A percentile compares a stretch with the other conserved stretches of the same genome.
These are phyloP conservation scores for Alligator sinensis DNA, from an alignment of 2,113 vertebrate genomes.

Conservation along the genomic window DNA sequence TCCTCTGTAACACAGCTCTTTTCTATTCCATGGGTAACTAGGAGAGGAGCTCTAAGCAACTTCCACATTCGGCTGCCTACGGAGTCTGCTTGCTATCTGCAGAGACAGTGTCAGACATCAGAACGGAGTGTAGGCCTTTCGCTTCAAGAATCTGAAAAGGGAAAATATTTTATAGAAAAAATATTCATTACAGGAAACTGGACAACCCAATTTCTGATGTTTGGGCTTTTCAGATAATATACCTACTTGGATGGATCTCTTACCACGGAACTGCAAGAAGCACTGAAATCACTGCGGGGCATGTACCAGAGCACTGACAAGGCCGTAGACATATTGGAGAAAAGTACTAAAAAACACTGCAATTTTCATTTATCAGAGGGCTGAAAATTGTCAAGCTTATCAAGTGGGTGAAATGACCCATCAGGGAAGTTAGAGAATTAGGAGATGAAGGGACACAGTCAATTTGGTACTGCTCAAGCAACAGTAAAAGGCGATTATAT, in stretches of 20 bases:
- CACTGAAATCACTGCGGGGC: neutral
- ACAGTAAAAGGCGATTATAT: neutral
- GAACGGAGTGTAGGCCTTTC: neutral
- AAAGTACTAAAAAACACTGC: constrained; percentile 36
- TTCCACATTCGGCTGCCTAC: neutral
- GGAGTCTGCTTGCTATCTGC: neutral
- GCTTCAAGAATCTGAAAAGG: constrained; percentile 25
- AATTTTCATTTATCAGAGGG: constrained; percentile 41
- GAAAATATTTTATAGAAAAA: neutral
- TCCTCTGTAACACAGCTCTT: constrained; percentile 15
- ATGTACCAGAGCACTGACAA: constrained; percentile 26
- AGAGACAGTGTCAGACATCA: constrained; percentile 19
- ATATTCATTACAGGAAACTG: constrained; percentile 60
- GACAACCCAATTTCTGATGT: constrained; percentile 23
- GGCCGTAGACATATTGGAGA: neutral
- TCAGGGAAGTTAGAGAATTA: neutral
- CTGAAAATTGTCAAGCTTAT: constrained; percentile 12
- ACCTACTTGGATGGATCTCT: neutral
- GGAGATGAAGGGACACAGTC: neutral
- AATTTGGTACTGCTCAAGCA: neutral
- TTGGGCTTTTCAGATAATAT: neutral
- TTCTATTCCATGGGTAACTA: neutral
- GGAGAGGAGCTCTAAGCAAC: neutral
- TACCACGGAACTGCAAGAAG: neutral
- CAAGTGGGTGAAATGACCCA: neutral